Evolutionary conservation across 2,797 vertebrate genomes (phyloP), one percentile per base, ranked within the genome.

Genomic region (Botia kubotai): DNA sequence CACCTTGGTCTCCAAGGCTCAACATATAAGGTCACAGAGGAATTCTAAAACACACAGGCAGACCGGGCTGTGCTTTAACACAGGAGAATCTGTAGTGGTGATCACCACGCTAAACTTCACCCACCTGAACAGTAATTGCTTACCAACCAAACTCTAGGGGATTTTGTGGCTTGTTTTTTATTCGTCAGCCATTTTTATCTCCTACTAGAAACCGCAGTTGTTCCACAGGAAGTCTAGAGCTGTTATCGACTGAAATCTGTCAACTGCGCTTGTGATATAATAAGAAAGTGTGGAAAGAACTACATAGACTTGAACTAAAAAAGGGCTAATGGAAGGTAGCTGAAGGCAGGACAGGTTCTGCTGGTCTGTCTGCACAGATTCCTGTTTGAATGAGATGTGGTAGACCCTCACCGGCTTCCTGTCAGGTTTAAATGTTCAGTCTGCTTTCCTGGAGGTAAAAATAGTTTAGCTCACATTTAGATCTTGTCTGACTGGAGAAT

Each of bases 381-480:
- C 71, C 78, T 78, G 84, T 76, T 19, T 82, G 84, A 89, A 87
- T 75, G 74, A 86, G 58, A 69, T 91, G 91, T 87, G 90, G 89
- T 89, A 77, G 77, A 85, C 88, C 85, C 83, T 83, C 86, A 89
- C 87, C 86, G 83, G 68, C 81, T 84, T 87, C 85, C 87, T 78
- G 85, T 88, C 70, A 83, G 75, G 80, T 53, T 62, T 85, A 87
- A 87, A 83, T 90, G 87, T 87, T 16, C 29, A 82, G 78, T 80
- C 72, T 58, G 55, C 89, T 83, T 90, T 91, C 82, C 88, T 90
- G 62, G 7, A 57, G 78, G 79, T 89, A 91, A 90, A 89, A 91
- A 90, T 90, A 88, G 81, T 77, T 76, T 70, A 43, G 52, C 52
- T 77, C 12, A 60, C 43, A 69, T 79, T 80, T 87, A 70, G 43